Base-by-base conservation (phyloP, 1,140 invertebrate genomes). In the Parasteatoda tepidariorum region DNA sequence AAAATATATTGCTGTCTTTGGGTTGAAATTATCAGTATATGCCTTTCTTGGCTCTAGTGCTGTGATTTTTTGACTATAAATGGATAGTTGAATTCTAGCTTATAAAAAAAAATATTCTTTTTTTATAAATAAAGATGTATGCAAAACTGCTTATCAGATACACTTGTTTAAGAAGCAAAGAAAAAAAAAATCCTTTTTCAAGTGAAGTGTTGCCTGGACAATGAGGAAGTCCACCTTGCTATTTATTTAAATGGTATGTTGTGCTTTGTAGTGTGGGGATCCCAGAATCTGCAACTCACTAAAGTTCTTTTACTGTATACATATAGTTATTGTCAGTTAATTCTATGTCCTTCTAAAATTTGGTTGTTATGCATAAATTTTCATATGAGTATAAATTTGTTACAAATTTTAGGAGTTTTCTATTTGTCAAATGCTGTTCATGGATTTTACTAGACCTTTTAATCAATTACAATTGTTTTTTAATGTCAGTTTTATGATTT, bases 1-100 rank as follows among this genome's bases (percentile, higher is more conserved):
- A 48, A 48, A 48, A 48, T 48, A 48, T 13, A 13, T 34, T 34
- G 30, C 31, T 74, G 54, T 57, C 54, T 55, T 71, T 26, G 38
- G 68, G 15, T 61, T 61, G 57, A 59, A 59, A 74, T 74, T 33
- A 76, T 76, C 73, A 76, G 73, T 76, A 76, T 76, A 76, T 67
- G 76, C 76, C 62, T 68, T 57, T n/a, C n/a, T 41, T 41, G 67
- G 66, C 78, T 61, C 66, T 68, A 82, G 78, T 82, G 67, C 78
- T 82, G 78, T 82, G 78, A 82, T 82, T 82, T 79, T n/a, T 28
- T 82, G 78, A 82, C 78, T 70, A 59, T 82, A 61, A 82, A 82
- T 82, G 66, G 78, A 82, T 70, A 71, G 78, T 70, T 71, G 41
- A 41, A 41, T 70, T 61, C 34, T 70, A 61, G 66, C 48, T 78